phyloP scores from a whole-genome alignment of 2,888 invertebrate genomes.

The Itoplectis maculator region DNA sequence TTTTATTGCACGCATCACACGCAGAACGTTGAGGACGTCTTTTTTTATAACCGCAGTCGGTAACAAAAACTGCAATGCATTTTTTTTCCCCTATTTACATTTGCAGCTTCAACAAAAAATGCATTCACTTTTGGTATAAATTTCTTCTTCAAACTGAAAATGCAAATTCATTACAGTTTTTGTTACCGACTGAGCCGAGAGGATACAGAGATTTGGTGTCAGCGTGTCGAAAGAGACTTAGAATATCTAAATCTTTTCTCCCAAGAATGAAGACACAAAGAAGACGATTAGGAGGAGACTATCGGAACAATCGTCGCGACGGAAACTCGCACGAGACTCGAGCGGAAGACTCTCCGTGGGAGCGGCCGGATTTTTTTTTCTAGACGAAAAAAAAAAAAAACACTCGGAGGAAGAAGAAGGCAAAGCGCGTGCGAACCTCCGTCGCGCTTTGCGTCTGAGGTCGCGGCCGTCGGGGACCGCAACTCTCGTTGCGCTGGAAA shows the following conservation, averaged over 20 bases:
- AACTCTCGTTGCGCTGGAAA: constrained; percentile 44
- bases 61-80: too few species aligned
- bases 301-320: constrained; percentile 28
- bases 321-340: constrained; percentile 50
- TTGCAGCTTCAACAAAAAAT: too few species aligned
- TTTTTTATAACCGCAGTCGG: too few species aligned
- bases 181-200: too few species aligned
- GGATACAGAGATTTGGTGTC: constrained; percentile 3
- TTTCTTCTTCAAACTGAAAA: too few species aligned
- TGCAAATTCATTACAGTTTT: too few species aligned
- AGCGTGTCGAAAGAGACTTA: constrained; percentile 7
- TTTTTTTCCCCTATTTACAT: too few species aligned
- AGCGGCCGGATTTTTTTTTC: constrained; percentile 54
- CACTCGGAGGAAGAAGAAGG: too few species aligned
- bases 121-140: too few species aligned
- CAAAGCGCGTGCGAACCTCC: constrained; percentile 58
- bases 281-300: constrained; percentile 13
- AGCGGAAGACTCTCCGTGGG: constrained; percentile 63
- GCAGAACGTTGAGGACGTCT: too few species aligned
- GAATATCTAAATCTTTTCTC: background rate
- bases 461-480: constrained; percentile 59
- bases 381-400: constrained; percentile 1
- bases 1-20: constrained; percentile 13
- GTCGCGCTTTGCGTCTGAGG: constrained; percentile 45
- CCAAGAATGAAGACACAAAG: background rate